Base-by-base conservation (phyloP, 2,113 vertebrate species). In the Pterocles burchelli region DNA sequence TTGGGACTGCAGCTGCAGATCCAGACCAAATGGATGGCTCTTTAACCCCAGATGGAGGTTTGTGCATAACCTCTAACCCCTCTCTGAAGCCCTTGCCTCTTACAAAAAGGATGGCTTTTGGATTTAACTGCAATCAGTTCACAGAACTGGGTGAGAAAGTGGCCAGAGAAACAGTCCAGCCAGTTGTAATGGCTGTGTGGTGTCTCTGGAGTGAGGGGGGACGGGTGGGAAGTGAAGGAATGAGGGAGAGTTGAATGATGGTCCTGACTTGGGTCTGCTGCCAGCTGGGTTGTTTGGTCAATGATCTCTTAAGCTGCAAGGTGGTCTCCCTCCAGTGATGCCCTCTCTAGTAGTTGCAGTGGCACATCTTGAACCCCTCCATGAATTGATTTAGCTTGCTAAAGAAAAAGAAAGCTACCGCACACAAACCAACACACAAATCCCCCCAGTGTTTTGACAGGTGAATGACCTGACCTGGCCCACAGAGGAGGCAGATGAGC, bases 101-200 rank as follows among this genome's bases (percentile, higher is more conserved):
- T 28, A 38, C 9, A 52, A 70, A 72, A 72, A 49, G 13, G n/a
- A 38, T 1, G 3, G 21, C 24, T 78, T 86, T 80, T 74, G 65
- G 17, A 70, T 89, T 91, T 74, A 49, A 10, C 43, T 49, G 54
- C 57, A 82, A 52, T 78, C 10, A 25, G 7, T 58, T 63, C 20
- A 38, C n/a, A 63, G 91, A 81, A 71, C 36, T 46, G 76, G 6
- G 6, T n/a, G 63, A 51, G 70, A 67, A 83, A 72, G 25, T 10
- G 45, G 43, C 33, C 34, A 48, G 55, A 21, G 26, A 45, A 20
- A 38, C 41, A 36, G 31, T 49, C 33, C 48, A 29, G 29, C 16
- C 1, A 2, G 11, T 25, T 65, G 14, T 55, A 38, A 18, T 0
- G 3, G 33, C 10, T 55, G 22, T 29, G 33, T 1, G 1, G 9